Percentiles rank a stretch among this genome's conserved stretches.
Conservation (phyloP, 1,140 invertebrate species). For the Whitmania pigra region DNA sequence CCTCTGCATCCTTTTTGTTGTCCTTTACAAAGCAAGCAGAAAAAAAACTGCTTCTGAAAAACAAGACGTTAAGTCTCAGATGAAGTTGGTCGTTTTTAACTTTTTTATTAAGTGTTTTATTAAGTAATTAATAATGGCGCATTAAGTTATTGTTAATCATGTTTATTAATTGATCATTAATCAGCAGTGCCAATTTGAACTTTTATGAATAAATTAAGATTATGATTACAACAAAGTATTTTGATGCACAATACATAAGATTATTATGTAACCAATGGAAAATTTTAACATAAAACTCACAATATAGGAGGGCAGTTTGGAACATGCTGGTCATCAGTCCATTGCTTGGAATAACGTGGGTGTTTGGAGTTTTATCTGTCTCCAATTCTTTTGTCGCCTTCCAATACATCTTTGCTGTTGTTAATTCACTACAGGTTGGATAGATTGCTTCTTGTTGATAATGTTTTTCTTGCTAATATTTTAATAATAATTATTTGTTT, state of each 20-base stretch:
- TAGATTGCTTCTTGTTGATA: background rate
- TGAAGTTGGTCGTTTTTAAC: background rate
- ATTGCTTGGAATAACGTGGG: slow-evolving; percentile 48
- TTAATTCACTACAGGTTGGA: slow-evolving; percentile 39
- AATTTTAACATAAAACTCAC: background rate
- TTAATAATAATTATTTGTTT: background rate
- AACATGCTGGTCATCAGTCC: slow-evolving; percentile 22
- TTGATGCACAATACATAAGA: too few relatives aligned
- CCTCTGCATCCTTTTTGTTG: slow-evolving; percentile 17
- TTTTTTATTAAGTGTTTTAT: too few relatives aligned
- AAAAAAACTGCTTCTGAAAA: slow-evolving; percentile 13
- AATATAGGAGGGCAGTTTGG: slow-evolving; percentile 21
- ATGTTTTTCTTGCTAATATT: background rate
- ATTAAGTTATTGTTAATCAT: too few relatives aligned
- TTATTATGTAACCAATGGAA: too few relatives aligned
- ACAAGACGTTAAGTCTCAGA: background rate
- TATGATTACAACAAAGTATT: too few relatives aligned
- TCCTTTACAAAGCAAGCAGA: slow-evolving; percentile 4
- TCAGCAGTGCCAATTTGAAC: too few relatives aligned
- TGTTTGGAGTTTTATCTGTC: slow-evolving; percentile 46
- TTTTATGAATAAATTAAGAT: too few relatives aligned
- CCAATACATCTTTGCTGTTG: slow-evolving; percentile 46
- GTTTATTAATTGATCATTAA: too few relatives aligned
- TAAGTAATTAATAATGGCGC: too few relatives aligned
- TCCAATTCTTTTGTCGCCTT: slow-evolving; percentile 41